phyloP scores from a whole-genome alignment of 1,140 invertebrate species.

The Apocrypta bakeri region DNA sequence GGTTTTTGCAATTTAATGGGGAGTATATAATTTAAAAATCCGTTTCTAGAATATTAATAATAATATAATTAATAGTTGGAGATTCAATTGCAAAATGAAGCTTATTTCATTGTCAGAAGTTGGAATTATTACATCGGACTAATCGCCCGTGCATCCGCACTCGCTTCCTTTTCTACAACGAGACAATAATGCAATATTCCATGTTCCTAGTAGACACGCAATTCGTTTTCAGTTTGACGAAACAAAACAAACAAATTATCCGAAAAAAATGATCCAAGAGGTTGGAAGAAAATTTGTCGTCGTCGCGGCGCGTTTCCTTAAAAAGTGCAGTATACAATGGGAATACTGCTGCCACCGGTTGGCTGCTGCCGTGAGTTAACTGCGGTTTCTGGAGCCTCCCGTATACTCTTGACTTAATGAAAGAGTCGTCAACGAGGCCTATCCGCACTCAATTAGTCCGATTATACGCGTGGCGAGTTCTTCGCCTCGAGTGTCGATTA shows the following conservation, averaged over 20 bases:
- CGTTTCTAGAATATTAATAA: no score
- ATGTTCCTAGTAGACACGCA: no score
- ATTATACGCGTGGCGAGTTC: conserved; percentile 55
- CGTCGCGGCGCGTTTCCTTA: conserved; percentile 38
- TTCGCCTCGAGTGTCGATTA: background rate
- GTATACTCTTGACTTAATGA: conserved; percentile 59
- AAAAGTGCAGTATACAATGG: conserved; percentile 31
- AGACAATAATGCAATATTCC: no score
- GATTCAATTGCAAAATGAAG: background rate
- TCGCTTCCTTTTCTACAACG: no score
- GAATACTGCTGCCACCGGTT: background rate
- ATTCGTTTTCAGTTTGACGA: background rate
- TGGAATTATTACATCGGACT: no score
- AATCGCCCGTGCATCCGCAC: no score
- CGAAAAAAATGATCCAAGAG: no score
- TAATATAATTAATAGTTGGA: no score
- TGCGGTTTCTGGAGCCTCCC: conserved; percentile 32
- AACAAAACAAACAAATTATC: background rate
- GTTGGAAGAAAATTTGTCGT: conserved; percentile 1
- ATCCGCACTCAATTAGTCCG: conserved; percentile 67
- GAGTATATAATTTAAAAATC: no score
- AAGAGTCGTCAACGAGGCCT: conserved; percentile 66
- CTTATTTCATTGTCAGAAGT: background rate
- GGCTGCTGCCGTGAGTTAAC: conserved; percentile 21
- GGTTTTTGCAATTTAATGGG: no score